phyloP scores from a whole-genome alignment of 2,888 invertebrate genomes.

The Fragum fragum region DNA sequence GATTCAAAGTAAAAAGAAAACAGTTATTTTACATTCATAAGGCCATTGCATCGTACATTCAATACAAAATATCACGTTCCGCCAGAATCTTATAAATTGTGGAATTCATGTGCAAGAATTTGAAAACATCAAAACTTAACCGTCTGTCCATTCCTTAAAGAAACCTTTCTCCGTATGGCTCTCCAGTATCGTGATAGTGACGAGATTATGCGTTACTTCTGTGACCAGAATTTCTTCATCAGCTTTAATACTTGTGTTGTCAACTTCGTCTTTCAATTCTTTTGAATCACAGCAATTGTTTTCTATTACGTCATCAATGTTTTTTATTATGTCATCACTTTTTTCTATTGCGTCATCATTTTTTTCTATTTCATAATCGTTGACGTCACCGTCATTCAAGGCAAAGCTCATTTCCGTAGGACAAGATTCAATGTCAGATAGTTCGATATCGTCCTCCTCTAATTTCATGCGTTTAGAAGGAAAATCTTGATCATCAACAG shows the following conservation, averaged over 20 bases:
- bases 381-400: not conserved
- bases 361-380: not conserved
- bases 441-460: not conserved
- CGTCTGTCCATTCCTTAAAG: constrained; percentile 66
- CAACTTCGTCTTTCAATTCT: not conserved
- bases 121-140: not conserved
- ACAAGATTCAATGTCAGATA: constrained; percentile 26
- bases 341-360: not conserved
- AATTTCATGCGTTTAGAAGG: constrained; percentile 1
- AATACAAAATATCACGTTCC: too few species aligned
- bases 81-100: not conserved
- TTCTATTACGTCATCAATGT: not conserved
- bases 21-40: too few species aligned
- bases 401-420: constrained; percentile 6
- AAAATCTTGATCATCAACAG: constrained; percentile 33
- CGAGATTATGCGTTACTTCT: constrained; percentile 78
- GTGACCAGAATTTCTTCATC: constrained; percentile 75
- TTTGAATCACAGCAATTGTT: not conserved
- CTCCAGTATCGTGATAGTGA: constrained; percentile 81
- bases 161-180: constrained; percentile 79
- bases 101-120: not conserved
- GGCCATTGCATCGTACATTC: too few species aligned
- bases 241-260: not conserved
- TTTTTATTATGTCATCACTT: too few species aligned
- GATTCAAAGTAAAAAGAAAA: too few species aligned